A percentile compares a stretch with the other conserved stretches of the same genome.
Conservation (phyloP, 2,113 vertebrate species). For the Pongo abelii region DNA sequence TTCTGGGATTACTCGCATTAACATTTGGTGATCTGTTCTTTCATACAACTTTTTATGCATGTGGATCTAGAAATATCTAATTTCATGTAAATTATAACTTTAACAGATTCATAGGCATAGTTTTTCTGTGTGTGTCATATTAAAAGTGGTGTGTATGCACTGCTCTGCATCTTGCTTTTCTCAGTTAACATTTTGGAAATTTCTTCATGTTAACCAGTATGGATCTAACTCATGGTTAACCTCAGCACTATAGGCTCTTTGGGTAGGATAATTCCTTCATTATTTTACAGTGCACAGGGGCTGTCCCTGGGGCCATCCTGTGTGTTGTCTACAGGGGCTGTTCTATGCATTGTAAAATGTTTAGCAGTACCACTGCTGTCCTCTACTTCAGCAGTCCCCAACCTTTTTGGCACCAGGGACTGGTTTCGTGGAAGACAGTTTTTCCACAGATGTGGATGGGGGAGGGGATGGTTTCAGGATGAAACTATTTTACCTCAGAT, state of each 20-base stretch:
- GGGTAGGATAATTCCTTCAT: neutral
- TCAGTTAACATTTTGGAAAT: neutral
- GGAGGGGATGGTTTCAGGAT: too few relatives aligned
- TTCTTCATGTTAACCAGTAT: neutral
- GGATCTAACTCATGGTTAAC: neutral
- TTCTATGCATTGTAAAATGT: neutral
- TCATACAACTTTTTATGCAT: neutral
- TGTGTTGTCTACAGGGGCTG: neutral
- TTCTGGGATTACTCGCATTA: neutral
- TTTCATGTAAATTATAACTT: neutral
- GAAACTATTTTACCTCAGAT: too few relatives aligned
- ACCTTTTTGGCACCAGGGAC: too few relatives aligned
- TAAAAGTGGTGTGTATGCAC: neutral
- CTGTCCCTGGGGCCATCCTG: neutral
- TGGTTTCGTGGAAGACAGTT: too few relatives aligned
- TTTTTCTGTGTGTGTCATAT: constrained; percentile 5
- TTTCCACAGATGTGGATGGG: too few relatives aligned
- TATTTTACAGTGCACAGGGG: too few relatives aligned
- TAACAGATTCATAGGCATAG: neutral
- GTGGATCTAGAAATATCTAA: constrained; percentile 13
- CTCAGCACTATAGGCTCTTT: neutral
- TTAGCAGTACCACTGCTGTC: neutral
- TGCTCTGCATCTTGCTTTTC: neutral
- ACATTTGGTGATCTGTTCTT: constrained; percentile 14
- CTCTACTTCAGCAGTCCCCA: neutral